Base-by-base conservation (phyloP, 1,140 invertebrate genomes). In the Vanessa atalanta region DNA sequence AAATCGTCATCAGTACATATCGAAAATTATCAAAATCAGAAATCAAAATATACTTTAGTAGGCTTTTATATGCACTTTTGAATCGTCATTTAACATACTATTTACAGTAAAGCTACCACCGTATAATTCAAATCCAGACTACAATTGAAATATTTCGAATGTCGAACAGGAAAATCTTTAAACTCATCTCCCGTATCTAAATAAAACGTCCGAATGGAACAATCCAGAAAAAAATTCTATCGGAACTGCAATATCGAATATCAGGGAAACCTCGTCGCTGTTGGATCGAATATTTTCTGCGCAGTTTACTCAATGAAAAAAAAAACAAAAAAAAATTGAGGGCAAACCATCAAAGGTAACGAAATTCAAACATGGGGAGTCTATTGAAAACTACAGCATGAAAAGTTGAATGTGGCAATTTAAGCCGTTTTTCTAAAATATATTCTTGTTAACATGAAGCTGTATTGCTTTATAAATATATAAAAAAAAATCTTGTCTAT, bases 261-360 rank as follows among this genome's bases (percentile, higher is more conserved):
- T 57, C 55, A 63, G 57, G 37, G 47, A 48, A 55, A 23, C 50
- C 23, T 53, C 48, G 23, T 43, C 65, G 13, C 61, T 66, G 57
- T 74, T 60, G n/a, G 43, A 75, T 65, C 73, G 70, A 72, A 76
- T 72, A 76, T 72, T 76, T 68, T 76, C 70, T 65, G 69, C 65
- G 47, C 60, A 76, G 70, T 76, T 72, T 76, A 61, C 74, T 72
- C 72, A 68, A 72, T 47, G 37, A 37, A 51, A 72, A 76, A 76
- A 69, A 31, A 70, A 23, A 37, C 15, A 37, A 60, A 68, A 31
- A 73, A 67, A 63, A 68, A 50, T 23, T 23, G 53, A 48, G 23
- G 65, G 65, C 50, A 55, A 43, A 73, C 65, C 57, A 51, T 67
- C 48, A 53, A 61, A 23, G 64, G 69, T 71, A 71, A 71, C 69